Conservation (phyloP, 2,797 vertebrate genomes). For the Loriculus beryllinus region DNA sequence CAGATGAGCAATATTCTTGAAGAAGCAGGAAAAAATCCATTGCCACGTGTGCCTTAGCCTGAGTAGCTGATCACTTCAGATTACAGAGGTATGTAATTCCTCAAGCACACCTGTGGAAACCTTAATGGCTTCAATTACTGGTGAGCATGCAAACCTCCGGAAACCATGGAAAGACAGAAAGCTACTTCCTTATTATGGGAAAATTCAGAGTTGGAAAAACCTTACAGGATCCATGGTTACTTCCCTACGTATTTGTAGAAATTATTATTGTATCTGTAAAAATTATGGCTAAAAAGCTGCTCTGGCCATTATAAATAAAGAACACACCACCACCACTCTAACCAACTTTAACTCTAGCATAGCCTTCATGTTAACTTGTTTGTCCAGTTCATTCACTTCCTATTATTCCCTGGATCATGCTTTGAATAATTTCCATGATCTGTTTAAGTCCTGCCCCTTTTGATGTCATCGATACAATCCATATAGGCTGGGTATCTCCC, state of each 20-base stretch:
- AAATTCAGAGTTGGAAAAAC: neutral
- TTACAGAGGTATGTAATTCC: neutral
- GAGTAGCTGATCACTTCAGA: neutral
- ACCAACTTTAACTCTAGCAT: neutral
- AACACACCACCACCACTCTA: neutral
- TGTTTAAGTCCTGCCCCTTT: conserved; percentile 35
- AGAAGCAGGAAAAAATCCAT: neutral
- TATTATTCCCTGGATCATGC: conserved; percentile 25
- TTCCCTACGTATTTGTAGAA: neutral
- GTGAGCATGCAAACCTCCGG: neutral
- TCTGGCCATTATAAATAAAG: fast-evolving
- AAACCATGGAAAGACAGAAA: neutral
- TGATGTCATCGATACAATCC: conserved; percentile 12
- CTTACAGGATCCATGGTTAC: neutral
- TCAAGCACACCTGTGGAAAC: conserved; percentile 26
- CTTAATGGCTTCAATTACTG: neutral
- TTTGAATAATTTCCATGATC: neutral
- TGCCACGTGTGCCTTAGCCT: neutral
- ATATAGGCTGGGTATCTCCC: conserved; percentile 53
- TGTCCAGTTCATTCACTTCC: conserved; percentile 46
- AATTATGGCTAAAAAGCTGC: neutral
- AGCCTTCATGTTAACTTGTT: neutral
- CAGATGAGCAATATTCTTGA: neutral
- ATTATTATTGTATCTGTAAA: neutral
- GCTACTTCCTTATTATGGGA: neutral